These are phyloP conservation scores for Pseudomyrmex dendroicus DNA, from an alignment of 1,140 invertebrate species.

Conservation along the genomic window DNA sequence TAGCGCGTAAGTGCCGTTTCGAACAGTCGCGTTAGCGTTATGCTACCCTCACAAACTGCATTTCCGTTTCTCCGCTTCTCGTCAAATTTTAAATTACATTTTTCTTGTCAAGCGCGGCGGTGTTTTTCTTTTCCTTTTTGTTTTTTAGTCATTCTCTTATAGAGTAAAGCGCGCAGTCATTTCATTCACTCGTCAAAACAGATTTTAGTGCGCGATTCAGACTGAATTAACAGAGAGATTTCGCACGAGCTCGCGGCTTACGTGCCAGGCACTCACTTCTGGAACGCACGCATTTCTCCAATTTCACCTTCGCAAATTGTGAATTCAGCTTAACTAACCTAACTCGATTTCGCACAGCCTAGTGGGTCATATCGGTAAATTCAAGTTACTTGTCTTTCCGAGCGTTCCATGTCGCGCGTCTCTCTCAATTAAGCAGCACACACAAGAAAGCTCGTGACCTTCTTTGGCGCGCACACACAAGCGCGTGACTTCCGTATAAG, in stretches of 20 bases:
- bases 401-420: slow-evolving; percentile 32
- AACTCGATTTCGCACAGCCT: slow-evolving; percentile 77
- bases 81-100: slow-evolving; percentile 55
- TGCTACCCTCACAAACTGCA: not conserved
- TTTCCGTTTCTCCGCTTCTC: slow-evolving; percentile 8
- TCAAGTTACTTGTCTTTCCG: slow-evolving; percentile 77
- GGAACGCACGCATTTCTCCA: slow-evolving; percentile 45
- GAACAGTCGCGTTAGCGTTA: slow-evolving; percentile 46
- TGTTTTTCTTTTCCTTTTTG: not conserved
- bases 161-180: not conserved
- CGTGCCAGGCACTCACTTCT: slow-evolving; percentile 37
- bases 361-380: slow-evolving; percentile 80
- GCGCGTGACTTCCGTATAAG: slow-evolving; percentile 34
- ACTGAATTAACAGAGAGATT: slow-evolving; percentile 36
- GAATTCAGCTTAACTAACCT: slow-evolving; percentile 80
- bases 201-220: slow-evolving; percentile 12
- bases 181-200: slow-evolving; percentile 5
- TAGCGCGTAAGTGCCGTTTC: slow-evolving; percentile 46
- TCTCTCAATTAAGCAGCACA: slow-evolving; percentile 68
- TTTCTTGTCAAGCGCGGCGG: not conserved
- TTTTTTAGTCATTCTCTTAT: not conserved
- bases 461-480: slow-evolving; percentile 16
- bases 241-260: slow-evolving; percentile 19
- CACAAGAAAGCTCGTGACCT: slow-evolving; percentile 42
- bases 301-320: slow-evolving; percentile 63